Conservation (phyloP, 2,113 vertebrate species). For the Baryphthengus martii region DNA sequence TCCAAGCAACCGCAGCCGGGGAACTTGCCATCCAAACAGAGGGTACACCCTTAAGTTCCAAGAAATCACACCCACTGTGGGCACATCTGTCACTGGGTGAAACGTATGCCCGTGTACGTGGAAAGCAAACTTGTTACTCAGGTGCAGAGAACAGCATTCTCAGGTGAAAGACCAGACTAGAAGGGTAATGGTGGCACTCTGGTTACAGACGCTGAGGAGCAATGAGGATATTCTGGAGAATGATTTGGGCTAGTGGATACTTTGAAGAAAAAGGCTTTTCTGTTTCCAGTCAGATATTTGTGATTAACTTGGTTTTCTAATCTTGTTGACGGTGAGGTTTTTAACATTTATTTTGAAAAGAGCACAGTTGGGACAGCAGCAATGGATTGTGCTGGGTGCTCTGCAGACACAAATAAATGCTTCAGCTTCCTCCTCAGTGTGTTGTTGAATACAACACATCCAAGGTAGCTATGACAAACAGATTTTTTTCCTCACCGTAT, state of each 20-base stretch:
- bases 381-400: background rate
- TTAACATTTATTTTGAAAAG: background rate
- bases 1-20: slow-evolving; percentile 29
- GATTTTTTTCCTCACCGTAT: background rate
- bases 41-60: slow-evolving; percentile 44
- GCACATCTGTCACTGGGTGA: slow-evolving; percentile 5
- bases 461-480: background rate
- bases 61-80: slow-evolving; percentile 46
- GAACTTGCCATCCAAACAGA: slow-evolving; percentile 39
- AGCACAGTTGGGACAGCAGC: background rate
- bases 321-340: background rate
- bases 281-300: background rate
- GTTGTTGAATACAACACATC: background rate
- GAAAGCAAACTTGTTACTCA: background rate
- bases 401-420: background rate
- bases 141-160: background rate
- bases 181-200: background rate
- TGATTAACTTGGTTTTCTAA: background rate
- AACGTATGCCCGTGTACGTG: background rate
- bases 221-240: background rate
- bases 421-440: background rate
- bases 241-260: background rate
- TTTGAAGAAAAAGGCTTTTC: background rate
- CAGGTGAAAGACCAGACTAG: background rate
- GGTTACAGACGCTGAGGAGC: background rate